phyloP scores from a whole-genome alignment of 2,113 vertebrate species.

The Dissostichus mawsoni region DNA sequence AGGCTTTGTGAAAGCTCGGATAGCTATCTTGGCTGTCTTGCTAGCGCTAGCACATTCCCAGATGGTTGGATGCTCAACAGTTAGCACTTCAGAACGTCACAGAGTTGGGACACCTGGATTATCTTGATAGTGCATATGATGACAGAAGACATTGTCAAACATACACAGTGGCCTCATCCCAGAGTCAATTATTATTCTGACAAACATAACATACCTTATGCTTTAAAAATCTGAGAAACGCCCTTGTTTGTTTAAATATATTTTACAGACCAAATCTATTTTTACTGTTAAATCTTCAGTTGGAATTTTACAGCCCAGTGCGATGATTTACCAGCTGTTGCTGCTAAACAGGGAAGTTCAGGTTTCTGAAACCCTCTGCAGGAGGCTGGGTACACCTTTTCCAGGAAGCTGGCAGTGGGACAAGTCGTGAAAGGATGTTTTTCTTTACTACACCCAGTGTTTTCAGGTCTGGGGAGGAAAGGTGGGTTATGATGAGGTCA shows the following conservation, averaged over 20 bases:
- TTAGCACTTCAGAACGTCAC: neutral
- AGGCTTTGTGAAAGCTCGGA: neutral
- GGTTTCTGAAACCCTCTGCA: constrained; percentile 58
- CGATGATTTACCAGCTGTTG: constrained; percentile 60
- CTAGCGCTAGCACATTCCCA: neutral
- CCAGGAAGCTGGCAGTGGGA: constrained; percentile 83
- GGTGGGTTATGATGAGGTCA: constrained; percentile 65
- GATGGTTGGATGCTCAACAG: neutral
- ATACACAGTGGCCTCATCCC: neutral
- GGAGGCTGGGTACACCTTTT: constrained; percentile 73
- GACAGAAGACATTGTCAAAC: neutral
- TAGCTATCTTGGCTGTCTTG: neutral
- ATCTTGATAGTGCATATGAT: neutral
- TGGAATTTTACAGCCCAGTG: constrained; percentile 34
- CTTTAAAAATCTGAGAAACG: constrained; percentile 1
- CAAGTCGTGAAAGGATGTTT: constrained; percentile 86
- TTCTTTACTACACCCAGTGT: constrained; percentile 86
- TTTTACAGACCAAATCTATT: constrained; percentile 20
- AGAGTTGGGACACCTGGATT: neutral
- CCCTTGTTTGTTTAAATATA: constrained; percentile 22
- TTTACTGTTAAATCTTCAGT: constrained; percentile 27
- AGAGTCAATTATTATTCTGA: constrained; percentile 9
- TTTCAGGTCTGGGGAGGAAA: constrained; percentile 69
- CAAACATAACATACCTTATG: neutral
- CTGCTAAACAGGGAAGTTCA: constrained; percentile 86